These are phyloP conservation scores for Calephelis virginiensis DNA, from an alignment of 1,140 invertebrate species.

Conservation along the genomic window DNA sequence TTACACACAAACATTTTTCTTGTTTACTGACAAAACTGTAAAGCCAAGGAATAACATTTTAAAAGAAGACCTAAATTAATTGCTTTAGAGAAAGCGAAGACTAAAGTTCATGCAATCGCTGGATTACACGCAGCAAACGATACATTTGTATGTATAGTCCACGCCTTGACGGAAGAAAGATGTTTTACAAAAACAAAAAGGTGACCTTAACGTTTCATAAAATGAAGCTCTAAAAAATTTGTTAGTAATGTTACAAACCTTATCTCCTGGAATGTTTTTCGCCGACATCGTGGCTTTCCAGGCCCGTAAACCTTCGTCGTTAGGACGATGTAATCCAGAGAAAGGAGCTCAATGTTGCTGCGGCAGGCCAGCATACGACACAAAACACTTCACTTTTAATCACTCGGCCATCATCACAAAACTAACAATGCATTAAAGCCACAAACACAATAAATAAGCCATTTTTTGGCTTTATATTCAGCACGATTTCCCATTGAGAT, in stretches of 20 bases:
- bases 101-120: not conserved
- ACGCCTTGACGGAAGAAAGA: conserved; percentile 55
- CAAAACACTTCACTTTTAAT: conserved; percentile 73
- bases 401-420: conserved; percentile 74
- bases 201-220: conserved; percentile 54
- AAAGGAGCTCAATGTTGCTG: conserved; percentile 70
- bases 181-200: conserved; percentile 59
- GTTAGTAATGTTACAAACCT: conserved; percentile 51
- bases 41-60: conserved; percentile 2
- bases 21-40: conserved; percentile 7
- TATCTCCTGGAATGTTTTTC: conserved; percentile 74
- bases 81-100: not conserved
- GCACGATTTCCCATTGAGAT: conserved; percentile 75
- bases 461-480: conserved; percentile 69
- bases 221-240: conserved; percentile 22
- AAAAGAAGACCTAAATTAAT: not conserved
- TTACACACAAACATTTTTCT: not conserved
- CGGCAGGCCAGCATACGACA: conserved; percentile 74
- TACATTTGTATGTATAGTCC: conserved; percentile 30
- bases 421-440: conserved; percentile 67
- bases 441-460: conserved; percentile 73
- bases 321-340: conserved; percentile 70
- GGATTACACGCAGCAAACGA: conserved; percentile 18
- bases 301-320: conserved; percentile 62
- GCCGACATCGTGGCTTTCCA: conserved; percentile 71